phyloP scores from a whole-genome alignment of 2,113 vertebrate genomes.

The Lepus timidus region DNA sequence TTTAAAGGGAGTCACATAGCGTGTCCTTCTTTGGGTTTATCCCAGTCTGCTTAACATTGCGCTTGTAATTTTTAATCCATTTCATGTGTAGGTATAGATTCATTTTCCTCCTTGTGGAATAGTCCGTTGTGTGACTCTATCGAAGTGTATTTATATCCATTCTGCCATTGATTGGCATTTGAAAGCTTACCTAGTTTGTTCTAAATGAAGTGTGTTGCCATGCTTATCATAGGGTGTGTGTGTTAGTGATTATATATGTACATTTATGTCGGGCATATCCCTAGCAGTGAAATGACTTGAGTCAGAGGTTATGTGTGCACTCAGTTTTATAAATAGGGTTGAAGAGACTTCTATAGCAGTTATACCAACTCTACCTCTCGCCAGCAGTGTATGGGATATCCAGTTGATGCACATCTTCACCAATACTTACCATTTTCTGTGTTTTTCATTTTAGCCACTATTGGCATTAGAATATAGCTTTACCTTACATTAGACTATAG shows the following conservation, averaged over 20 bases:
- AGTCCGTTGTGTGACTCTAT: not conserved
- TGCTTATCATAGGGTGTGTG: not conserved
- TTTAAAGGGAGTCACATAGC: not conserved
- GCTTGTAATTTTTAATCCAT: too few relatives aligned
- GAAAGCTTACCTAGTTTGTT: not conserved
- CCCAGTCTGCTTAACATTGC: slow-evolving; percentile 8
- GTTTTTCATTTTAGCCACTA: not conserved
- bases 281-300: not conserved
- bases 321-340: not conserved
- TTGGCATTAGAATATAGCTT: not conserved
- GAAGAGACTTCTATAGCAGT: not conserved
- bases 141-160: not conserved
- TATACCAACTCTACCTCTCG: not conserved
- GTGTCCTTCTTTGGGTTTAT: not conserved
- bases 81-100: not conserved
- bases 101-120: not conserved
- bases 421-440: not conserved
- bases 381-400: not conserved
- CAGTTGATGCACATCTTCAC: not conserved
- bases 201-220: not conserved
- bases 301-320: not conserved
- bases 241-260: not conserved
- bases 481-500: not conserved
- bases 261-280: not conserved
- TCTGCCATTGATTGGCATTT: not conserved